Percentiles rank a stretch among this genome's conserved stretches.
Evolutionary conservation across 92 coral and sea anemone species (phyloP).

Genomic region (Galaxea fascicularis): DNA sequence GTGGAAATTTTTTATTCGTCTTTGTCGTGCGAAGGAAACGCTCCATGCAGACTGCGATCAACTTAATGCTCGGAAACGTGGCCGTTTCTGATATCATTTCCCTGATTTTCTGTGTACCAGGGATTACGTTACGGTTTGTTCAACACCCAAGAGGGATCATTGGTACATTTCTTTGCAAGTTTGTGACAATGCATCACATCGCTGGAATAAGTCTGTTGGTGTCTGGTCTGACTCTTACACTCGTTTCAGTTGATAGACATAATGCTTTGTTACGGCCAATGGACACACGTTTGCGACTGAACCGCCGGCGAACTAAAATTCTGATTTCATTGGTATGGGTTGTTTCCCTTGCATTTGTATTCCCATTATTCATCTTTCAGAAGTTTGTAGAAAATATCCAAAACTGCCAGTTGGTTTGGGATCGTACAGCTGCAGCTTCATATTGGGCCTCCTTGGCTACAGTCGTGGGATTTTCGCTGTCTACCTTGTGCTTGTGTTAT

Average conservation of each 20-base stretch:
- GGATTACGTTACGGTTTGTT: slow-evolving; percentile 34
- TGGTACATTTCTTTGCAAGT: slow-evolving; percentile 78
- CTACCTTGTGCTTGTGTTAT: slow-evolving; percentile 60
- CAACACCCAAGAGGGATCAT: slow-evolving; percentile 60
- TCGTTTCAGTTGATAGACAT: slow-evolving; percentile 71
- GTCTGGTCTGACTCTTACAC: slow-evolving; percentile 71
- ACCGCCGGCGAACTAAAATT: slow-evolving; percentile 40
- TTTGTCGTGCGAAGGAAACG: slow-evolving; percentile 50
- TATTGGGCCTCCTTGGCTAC: slow-evolving; percentile 67
- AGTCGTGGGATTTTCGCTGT: slow-evolving; percentile 20
- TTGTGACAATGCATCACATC: slow-evolving; percentile 64
- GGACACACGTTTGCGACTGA: slow-evolving; percentile 28
- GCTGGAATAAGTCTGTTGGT: slow-evolving; percentile 70
- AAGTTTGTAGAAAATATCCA: slow-evolving; percentile 9
- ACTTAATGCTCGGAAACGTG: slow-evolving; percentile 66
- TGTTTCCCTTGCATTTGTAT: slow-evolving; percentile 44
- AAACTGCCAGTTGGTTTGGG: slow-evolving; percentile 49
- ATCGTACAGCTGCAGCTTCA: not conserved
- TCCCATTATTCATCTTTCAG: slow-evolving; percentile 66
- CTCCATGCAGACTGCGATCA: slow-evolving; percentile 67
- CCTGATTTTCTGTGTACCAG: slow-evolving; percentile 66
- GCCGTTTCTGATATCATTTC: slow-evolving; percentile 69
- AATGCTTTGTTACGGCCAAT: slow-evolving; percentile 67
- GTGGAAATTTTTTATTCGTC: slow-evolving; percentile 68
- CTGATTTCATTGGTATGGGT: slow-evolving; percentile 55